These are phyloP conservation scores for Myiopsitta monachus DNA, from an alignment of 2,113 vertebrate species.

Conservation along the genomic window DNA sequence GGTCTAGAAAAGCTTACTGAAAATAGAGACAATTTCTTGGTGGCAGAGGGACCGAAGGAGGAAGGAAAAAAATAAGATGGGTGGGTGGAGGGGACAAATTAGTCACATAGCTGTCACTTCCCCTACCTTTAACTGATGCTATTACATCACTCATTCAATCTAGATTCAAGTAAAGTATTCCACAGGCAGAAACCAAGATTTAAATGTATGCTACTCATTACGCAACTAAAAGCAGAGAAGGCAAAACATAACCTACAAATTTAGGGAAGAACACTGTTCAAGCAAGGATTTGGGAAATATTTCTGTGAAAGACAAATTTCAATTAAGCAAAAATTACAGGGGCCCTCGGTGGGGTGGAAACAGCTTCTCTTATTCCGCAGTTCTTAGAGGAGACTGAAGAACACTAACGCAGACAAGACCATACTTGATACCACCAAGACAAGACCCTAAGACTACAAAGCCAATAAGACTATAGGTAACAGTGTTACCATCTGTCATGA, in stretches of 20 bases:
- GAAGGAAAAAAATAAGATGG: neutral
- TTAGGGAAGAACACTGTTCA: neutral
- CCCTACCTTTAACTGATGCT: neutral
- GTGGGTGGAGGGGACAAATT: neutral
- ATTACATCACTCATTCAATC: neutral
- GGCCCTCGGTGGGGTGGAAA: neutral
- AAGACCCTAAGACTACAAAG: neutral
- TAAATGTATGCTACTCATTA: neutral
- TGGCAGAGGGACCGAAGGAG: neutral
- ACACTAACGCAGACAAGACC: neutral
- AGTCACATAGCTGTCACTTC: neutral
- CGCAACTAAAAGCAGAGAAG: neutral
- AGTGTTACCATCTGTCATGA: neutral
- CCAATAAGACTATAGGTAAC: neutral
- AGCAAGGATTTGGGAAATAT: neutral
- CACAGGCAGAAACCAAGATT: neutral
- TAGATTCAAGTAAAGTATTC: neutral
- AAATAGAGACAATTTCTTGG: neutral
- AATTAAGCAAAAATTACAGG: neutral
- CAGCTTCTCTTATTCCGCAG: neutral
- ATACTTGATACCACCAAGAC: neutral
- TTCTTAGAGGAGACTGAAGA: neutral
- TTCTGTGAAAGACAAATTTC: neutral
- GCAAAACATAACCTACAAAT: neutral
- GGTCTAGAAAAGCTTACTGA: neutral